These are phyloP conservation scores for Ypsolopha scabrella DNA, from an alignment of 2,888 invertebrate genomes.

Conservation along the genomic window DNA sequence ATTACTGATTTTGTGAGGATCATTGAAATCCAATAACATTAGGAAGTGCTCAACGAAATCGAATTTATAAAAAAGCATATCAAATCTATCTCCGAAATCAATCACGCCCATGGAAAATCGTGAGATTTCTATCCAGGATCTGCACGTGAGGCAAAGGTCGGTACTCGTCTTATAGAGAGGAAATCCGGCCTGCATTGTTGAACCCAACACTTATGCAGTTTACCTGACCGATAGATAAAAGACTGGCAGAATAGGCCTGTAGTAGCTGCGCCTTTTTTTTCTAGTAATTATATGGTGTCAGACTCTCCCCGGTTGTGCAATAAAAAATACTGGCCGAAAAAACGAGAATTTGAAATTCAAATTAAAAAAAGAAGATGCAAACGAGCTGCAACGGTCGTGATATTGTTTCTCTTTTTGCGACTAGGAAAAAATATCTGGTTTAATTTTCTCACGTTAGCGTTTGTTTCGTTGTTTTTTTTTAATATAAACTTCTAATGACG, in stretches of 20 bases:
- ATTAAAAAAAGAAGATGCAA: slow-evolving; percentile 41
- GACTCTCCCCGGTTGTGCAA: slow-evolving; percentile 15
- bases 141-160: slow-evolving; percentile 65
- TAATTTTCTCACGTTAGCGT: slow-evolving; percentile 68
- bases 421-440: slow-evolving; percentile 33
- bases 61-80: slow-evolving; percentile 21
- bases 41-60: slow-evolving; percentile 20
- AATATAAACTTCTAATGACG: slow-evolving; percentile 57
- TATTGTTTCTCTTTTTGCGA: slow-evolving; percentile 31
- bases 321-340: slow-evolving; percentile 21
- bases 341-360: slow-evolving; percentile 11
- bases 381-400: slow-evolving; percentile 52
- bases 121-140: slow-evolving; percentile 49
- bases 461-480: slow-evolving; percentile 26
- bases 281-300: slow-evolving; percentile 54
- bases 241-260: slow-evolving; percentile 33
- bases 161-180: slow-evolving; percentile 64
- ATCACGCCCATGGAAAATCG: slow-evolving; percentile 67
- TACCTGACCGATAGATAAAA: slow-evolving; percentile 63
- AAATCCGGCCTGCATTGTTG: slow-evolving; percentile 65
- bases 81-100: slow-evolving; percentile 61
- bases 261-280: slow-evolving; percentile 39
- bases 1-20: slow-evolving; percentile 7
- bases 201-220: slow-evolving; percentile 54
- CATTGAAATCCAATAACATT: slow-evolving; percentile 8